Conservation (phyloP, 2,888 invertebrate species). For the Neocrepidodera transversa region DNA sequence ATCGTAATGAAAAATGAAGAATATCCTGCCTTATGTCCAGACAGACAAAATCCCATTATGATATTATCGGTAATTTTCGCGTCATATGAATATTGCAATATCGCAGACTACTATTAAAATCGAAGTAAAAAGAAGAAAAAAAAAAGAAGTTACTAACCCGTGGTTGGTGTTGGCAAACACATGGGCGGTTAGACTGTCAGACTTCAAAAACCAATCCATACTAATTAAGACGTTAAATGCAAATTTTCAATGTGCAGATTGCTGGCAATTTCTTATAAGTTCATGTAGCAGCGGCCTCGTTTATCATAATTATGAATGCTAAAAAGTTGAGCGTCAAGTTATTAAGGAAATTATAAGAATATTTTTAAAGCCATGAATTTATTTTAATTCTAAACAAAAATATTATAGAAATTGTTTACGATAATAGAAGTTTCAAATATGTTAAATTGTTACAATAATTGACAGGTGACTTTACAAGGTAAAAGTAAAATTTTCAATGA, state of each 20-base stretch:
- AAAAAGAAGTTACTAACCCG: constrained; percentile 40
- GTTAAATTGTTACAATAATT: too few relatives aligned
- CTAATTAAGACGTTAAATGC: constrained; percentile 59
- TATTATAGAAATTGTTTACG: too few relatives aligned
- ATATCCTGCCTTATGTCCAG: constrained; percentile 14
- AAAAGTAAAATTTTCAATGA: too few relatives aligned
- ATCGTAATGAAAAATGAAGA: constrained; percentile 18
- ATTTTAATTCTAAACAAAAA: too few relatives aligned
- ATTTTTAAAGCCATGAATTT: too few relatives aligned
- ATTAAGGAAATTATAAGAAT: neutral
- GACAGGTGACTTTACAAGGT: too few relatives aligned
- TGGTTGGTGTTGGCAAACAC: constrained; percentile 53
- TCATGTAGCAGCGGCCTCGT: neutral
- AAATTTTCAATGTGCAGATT: constrained; percentile 44
- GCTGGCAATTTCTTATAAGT: constrained; percentile 22
- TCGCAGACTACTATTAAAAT: constrained; percentile 9
- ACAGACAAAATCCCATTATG: constrained; percentile 31
- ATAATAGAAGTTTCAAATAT: too few relatives aligned
- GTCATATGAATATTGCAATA: constrained; percentile 33
- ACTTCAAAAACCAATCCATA: constrained; percentile 47
- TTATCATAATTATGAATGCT: neutral
- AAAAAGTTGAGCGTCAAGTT: neutral
- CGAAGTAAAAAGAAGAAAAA: constrained; percentile 28
- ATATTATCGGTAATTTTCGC: constrained; percentile 41
- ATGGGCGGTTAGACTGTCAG: constrained; percentile 54